Base-by-base conservation (phyloP, 2,888 invertebrate genomes). In the Cheilosia soror region DNA sequence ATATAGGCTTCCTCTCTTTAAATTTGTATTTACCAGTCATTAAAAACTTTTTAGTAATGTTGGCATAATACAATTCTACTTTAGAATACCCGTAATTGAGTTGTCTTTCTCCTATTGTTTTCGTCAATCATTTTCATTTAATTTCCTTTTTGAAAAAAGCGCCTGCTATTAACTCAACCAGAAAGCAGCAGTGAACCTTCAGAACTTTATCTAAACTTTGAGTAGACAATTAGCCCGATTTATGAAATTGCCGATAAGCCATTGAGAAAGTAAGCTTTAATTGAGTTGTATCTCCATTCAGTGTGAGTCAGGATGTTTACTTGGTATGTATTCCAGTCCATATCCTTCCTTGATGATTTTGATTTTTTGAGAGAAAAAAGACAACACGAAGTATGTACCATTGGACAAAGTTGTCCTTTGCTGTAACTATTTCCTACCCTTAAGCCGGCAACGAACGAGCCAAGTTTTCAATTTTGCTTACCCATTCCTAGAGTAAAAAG, bases 381-480 rank as follows among this genome's bases (percentile, higher is more conserved):
- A 37, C 13, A 57, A 27, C 13, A 42, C 31, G 31, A 42, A 25
- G n/a, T 40, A 40, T 51, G 31, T 73, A 20, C 55, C 42, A 44
- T 42, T 33, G 40, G 15, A 33, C 57, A 63, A 75, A 63, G 47
- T 81, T 80, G 62, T 53, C 55, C 42, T 57, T 31, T 57, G 40
- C 42, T 68, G 49, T 47, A 63, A 69, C 69, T 63, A 69, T 75
- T 79, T 72, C 33, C 40, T 27, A 5, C 42, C 40, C 55, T 13
- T 37, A 57, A 63, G 66, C 37, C 33, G 29, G 25, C 29, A 47
- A 25, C 31, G 51, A 65, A 33, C 27, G 33, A 72, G 53, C 13
- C 37, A 81, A 80, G 69, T 81, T 81, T 49, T 75, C 73, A 73
- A 51, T 73, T 81, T 63, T 25, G 47, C 15, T 49, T 4, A 25